These are phyloP conservation scores for Meteorus colon DNA, from an alignment of 2,888 invertebrate species.

Conservation along the genomic window DNA sequence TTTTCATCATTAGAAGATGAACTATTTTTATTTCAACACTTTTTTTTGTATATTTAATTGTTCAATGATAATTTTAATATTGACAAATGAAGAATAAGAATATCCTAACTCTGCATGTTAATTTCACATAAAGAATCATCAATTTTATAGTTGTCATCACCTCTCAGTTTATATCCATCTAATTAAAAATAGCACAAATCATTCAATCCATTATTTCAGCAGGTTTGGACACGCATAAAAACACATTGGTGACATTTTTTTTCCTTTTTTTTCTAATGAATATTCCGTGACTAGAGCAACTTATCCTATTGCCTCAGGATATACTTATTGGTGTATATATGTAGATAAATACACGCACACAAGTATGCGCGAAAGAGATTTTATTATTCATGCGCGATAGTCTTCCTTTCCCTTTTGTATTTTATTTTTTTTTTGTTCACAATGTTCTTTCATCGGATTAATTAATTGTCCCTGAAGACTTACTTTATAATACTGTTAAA, in stretches of 20 bases:
- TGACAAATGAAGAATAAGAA: no score
- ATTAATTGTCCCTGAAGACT: constrained; percentile 15
- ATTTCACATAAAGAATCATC: background rate
- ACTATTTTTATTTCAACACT: no score
- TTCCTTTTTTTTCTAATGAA: background rate
- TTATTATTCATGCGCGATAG: constrained; percentile 15
- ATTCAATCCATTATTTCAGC: background rate
- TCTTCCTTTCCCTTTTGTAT: constrained; percentile 9
- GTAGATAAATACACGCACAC: background rate
- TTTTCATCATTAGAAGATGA: no score
- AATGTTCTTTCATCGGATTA: constrained; percentile 8
- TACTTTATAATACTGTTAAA: background rate
- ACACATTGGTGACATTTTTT: background rate
- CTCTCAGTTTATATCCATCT: background rate
- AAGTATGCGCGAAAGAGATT: background rate
- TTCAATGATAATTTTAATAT: no score
- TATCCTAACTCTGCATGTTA: background rate
- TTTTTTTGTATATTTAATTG: no score
- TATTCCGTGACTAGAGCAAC: constrained; percentile 10
- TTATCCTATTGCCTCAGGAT: background rate
- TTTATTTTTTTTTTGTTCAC: background rate
- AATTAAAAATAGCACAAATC: constrained; percentile 5
- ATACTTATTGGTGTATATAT: background rate
- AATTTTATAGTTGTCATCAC: constrained; percentile 8
- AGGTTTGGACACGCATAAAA: background rate